Evolutionary conservation across 2,888 invertebrate genomes (phyloP).

Genomic region (Myopa tessellatipennis): DNA sequence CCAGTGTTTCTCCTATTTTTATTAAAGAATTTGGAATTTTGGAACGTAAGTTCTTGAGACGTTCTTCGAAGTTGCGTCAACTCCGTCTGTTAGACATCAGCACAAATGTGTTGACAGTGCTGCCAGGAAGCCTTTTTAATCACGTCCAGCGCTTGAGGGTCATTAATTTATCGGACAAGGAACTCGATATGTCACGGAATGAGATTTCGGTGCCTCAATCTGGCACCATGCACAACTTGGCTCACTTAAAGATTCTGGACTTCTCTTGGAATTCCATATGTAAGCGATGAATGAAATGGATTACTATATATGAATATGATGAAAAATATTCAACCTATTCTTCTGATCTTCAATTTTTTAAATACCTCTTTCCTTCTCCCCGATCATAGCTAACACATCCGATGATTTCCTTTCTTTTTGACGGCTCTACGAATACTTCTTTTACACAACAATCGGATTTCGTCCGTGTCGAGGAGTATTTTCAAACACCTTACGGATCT

Average conservation of each 20-base stretch:
- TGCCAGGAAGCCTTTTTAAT: constrained; percentile 71
- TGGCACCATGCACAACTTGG: constrained; percentile 70
- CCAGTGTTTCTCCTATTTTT: no score
- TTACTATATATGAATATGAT: neutral
- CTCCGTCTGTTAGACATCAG: constrained; percentile 74
- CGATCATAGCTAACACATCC: constrained; percentile 56
- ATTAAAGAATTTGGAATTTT: constrained; percentile 66
- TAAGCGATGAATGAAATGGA: constrained; percentile 42
- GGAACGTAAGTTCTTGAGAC: constrained; percentile 69
- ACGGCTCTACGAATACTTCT: constrained; percentile 64
- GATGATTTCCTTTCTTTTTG: constrained; percentile 61
- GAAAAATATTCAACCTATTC: no score
- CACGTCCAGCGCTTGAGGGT: constrained; percentile 65
- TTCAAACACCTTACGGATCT: constrained; percentile 61
- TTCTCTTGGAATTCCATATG: constrained; percentile 74
- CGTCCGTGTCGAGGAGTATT: constrained; percentile 60
- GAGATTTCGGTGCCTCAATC: constrained; percentile 70
- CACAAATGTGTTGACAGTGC: constrained; percentile 70
- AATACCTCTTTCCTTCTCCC: no score
- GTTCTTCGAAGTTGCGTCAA: no score
- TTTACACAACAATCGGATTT: constrained; percentile 69
- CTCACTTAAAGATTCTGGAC: constrained; percentile 71
- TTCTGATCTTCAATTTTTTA: neutral
- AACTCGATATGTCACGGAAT: constrained; percentile 76
- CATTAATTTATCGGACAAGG: constrained; percentile 68